A percentile compares a stretch with the other conserved stretches of the same genome.
These are phyloP conservation scores for Allacma fusca DNA, from an alignment of 2,888 invertebrate species.

Conservation along the genomic window DNA sequence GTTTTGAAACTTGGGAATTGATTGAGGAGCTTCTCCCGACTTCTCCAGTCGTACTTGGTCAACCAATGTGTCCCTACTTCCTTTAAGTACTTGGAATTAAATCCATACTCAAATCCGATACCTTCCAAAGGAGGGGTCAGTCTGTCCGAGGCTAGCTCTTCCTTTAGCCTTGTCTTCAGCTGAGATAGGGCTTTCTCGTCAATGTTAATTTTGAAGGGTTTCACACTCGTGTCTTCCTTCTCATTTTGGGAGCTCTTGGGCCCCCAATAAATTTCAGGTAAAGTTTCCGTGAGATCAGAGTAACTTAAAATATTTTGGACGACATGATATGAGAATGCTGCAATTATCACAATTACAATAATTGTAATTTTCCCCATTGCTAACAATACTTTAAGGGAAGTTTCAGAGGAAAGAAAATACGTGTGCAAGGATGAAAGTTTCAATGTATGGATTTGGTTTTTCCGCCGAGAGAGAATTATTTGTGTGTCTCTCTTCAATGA, in stretches of 20 bases:
- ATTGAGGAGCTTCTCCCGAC: constrained; percentile 76
- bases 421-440: too few species aligned
- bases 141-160: constrained; percentile 67
- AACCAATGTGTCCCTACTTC: constrained; percentile 81
- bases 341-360: too few species aligned
- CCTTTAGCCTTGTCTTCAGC: constrained; percentile 70
- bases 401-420: too few species aligned
- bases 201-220: constrained; percentile 71
- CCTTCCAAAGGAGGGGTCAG: constrained; percentile 65
- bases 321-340: too few species aligned
- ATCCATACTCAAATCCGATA: constrained; percentile 80
- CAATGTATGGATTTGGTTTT: too few species aligned
- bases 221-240: constrained; percentile 68
- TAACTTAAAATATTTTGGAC: too few species aligned
- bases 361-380: too few species aligned
- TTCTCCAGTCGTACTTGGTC: constrained; percentile 76
- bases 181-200: constrained; percentile 72
- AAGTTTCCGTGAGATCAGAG: neutral
- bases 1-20: constrained; percentile 78
- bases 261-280: constrained; percentile 52
- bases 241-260: constrained; percentile 55
- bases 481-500: too few species aligned
- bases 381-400: too few species aligned
- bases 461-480: too few species aligned
- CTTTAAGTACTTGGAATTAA: constrained; percentile 75